These are phyloP conservation scores for Orthosia incerta DNA, from an alignment of 2,888 invertebrate species.

Conservation along the genomic window DNA sequence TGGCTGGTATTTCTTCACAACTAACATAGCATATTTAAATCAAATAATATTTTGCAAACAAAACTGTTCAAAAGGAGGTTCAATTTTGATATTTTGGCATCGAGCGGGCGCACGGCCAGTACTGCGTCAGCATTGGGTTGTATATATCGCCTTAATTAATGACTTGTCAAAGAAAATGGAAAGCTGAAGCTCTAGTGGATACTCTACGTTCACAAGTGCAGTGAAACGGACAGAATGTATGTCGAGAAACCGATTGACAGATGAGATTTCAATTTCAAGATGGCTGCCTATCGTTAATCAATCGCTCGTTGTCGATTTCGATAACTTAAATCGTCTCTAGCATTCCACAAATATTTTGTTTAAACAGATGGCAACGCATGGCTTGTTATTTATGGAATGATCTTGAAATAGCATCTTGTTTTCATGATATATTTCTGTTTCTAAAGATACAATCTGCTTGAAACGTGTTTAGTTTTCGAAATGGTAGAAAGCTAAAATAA, in stretches of 20 bases:
- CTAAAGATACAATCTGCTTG: conserved; percentile 32
- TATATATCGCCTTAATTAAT: too few relatives aligned
- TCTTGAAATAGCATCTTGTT: conserved; percentile 53
- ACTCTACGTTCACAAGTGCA: conserved; percentile 37
- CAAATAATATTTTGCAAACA: too few relatives aligned
- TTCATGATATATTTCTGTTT: conserved; percentile 40
- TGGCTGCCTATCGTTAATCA: conserved; percentile 41
- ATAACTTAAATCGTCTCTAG: conserved; percentile 24
- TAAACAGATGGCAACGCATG: conserved; percentile 41
- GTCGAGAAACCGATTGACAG: conserved; percentile 52
- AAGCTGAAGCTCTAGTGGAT: conserved; percentile 41
- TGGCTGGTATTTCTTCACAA: too few relatives aligned
- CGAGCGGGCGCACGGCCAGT: too few relatives aligned
- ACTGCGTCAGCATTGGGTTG: too few relatives aligned
- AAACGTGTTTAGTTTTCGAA: conserved; percentile 40
- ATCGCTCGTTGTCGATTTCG: conserved; percentile 18
- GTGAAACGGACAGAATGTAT: conserved; percentile 50
- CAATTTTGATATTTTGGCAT: too few relatives aligned
- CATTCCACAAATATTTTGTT: conserved; percentile 41
- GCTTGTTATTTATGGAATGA: conserved; percentile 48
- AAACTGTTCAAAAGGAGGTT: too few relatives aligned
- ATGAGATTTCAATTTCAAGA: conserved; percentile 55
- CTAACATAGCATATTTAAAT: too few relatives aligned
- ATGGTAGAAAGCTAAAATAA: conserved; percentile 42
- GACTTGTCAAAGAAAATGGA: conserved; percentile 51